Base-by-base conservation (phyloP, 1,140 invertebrate species). In the Solenopsis fugax region DNA sequence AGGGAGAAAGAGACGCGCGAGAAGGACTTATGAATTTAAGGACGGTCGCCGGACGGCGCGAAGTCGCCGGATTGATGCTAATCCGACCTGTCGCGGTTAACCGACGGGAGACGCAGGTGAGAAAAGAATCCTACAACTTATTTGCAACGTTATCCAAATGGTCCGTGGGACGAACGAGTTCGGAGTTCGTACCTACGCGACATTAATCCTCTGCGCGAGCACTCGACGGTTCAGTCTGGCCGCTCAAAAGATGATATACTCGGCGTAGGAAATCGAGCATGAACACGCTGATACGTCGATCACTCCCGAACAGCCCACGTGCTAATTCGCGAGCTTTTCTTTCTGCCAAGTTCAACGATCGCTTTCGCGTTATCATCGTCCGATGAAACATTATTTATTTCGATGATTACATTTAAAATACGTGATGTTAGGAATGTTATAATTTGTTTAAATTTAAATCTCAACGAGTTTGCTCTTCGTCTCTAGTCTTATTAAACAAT, bases 51-150 rank as follows among this genome's bases (percentile, higher is more conserved):
- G n/a, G n/a, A n/a, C n/a, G 71, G 89, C 52, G 67, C 73, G 76
- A 91, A 90, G 87, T 86, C 87, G 75, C 64, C 80, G 77, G 69
- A 88, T 82, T 90, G 90, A 91, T 85, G 87, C n/a, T 91, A 91
- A 91, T 91, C 90, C 90, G 75, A 72, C 50, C 75, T 75, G 82
- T 90, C 87, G 81, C 45, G 80, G 4, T 90, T 48, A 67, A 54
- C 37, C 76, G 34, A 50, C 45, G 48, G n/a, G 50, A 37, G 76
- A 81, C 87, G 64, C 69, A 86, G 80, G 69, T 81, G 76, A 82
- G 88, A 90, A 90, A 72, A 75, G 52, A 80, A 87, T 80, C 69
- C 60, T 58, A 87, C 73, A 85, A 88, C 87, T 90, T 90, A 87
- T 91, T 91, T 84, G 82, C 89, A 87, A 89, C 41, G 82, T 90